Percentiles rank a stretch among this genome's conserved stretches.
Conservation (phyloP, 2,888 invertebrate genomes). For the Seladonia tumulorum region DNA sequence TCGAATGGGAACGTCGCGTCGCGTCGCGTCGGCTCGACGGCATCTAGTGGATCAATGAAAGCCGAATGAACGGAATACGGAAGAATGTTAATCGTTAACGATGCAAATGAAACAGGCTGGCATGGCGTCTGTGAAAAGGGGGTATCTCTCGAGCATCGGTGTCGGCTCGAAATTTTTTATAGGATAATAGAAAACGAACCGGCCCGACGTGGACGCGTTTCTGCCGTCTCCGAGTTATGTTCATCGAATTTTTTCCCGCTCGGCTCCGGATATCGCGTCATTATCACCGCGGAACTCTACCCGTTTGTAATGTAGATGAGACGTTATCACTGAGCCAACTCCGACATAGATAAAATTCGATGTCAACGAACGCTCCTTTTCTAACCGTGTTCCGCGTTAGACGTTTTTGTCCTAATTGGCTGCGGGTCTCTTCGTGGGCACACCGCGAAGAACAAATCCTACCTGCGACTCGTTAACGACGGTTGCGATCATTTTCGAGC, state of each 20-base stretch:
- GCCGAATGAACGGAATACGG: slow-evolving; percentile 14
- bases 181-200: slow-evolving; percentile 19
- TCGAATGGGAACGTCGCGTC: neutral
- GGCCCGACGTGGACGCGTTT: neutral
- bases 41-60: slow-evolving; percentile 23
- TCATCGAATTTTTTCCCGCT: slow-evolving; percentile 44
- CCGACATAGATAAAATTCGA: slow-evolving; percentile 65
- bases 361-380: slow-evolving; percentile 66
- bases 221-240: slow-evolving; percentile 2
- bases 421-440: slow-evolving; percentile 19
- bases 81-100: slow-evolving; percentile 42
- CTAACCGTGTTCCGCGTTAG: slow-evolving; percentile 40
- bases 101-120: slow-evolving; percentile 45
- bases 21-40: neutral
- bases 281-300: slow-evolving; percentile 45
- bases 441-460: slow-evolving; percentile 14
- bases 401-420: slow-evolving; percentile 53
- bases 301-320: slow-evolving; percentile 60
- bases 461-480: slow-evolving; percentile 39
- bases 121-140: neutral
- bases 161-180: slow-evolving; percentile 27
- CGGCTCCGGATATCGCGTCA: slow-evolving; percentile 11
- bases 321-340: slow-evolving; percentile 62
- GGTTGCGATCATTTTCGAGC: slow-evolving; percentile 22
- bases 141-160: neutral